Conservation (phyloP, 2,888 invertebrate genomes). For the Seira sanloemensis region DNA sequence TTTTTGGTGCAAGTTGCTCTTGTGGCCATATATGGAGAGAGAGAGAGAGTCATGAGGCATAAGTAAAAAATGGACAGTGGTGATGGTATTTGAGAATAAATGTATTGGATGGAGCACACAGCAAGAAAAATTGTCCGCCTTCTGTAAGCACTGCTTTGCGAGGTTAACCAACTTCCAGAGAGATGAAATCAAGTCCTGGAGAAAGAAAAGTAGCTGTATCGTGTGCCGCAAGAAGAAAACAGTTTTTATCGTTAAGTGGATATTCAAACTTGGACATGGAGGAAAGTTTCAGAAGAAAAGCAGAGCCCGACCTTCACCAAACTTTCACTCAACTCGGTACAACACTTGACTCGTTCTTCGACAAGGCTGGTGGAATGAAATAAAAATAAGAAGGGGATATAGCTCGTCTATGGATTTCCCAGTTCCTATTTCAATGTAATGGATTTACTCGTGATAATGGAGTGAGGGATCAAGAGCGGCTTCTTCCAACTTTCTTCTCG, state of each 20-base stretch:
- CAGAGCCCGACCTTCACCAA: slow-evolving; percentile 37
- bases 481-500: background rate
- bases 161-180: slow-evolving; percentile 43
- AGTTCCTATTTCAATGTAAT: slow-evolving; percentile 10
- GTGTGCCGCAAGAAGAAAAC: slow-evolving; percentile 21
- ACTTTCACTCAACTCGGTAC: slow-evolving; percentile 12
- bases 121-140: slow-evolving; percentile 6
- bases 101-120: slow-evolving; percentile 29
- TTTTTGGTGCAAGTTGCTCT: background rate
- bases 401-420: slow-evolving; percentile 28
- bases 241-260: slow-evolving; percentile 33
- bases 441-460: slow-evolving; percentile 58
- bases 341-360: slow-evolving; percentile 33
- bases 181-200: background rate
- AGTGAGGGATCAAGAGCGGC: slow-evolving; percentile 43
- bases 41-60: slow-evolving; percentile 9
- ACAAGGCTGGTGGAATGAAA: slow-evolving; percentile 16
- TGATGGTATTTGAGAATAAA: slow-evolving; percentile 36
- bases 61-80: slow-evolving; percentile 44
- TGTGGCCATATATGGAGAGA: slow-evolving; percentile 3
- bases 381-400: background rate
- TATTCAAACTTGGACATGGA: slow-evolving; percentile 30
- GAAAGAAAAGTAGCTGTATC: background rate
- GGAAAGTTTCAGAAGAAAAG: background rate
- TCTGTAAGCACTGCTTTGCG: background rate